Evolutionary conservation across 2,888 invertebrate species (phyloP), one percentile per base, ranked within the genome.

Genomic region (Brachynemurus nebulosus): DNA sequence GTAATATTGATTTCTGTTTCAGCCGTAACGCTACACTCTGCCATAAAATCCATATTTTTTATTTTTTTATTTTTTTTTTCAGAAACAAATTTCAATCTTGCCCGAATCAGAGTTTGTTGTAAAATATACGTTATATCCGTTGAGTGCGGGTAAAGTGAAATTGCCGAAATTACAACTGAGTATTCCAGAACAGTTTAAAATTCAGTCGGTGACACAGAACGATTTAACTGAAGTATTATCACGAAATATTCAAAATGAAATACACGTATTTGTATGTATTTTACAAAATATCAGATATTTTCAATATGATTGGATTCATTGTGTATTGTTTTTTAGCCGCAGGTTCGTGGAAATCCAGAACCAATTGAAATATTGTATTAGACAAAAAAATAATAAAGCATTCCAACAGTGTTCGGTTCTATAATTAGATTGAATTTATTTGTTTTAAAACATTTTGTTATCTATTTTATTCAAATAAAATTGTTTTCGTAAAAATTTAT

Each of bases 61-160:
- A 39, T 14, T 23, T 1, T 27, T 12, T 27, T 14, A 11, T 33
- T 46, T 37, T 47, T 44, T 48, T 19, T 59, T 59, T 46, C 49
- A 64, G 63, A 59, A 71, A 51, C 66, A 68, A 27, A 64, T 74
- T 14, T 72, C 71, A 12, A 64, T 76, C 44, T 67, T 80, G 39
- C 82, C 83, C 0, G 70, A 71, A 47, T 74, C 72, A 27, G 68
- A 65, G 46, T 70, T 74, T 47, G 71, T 71, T 47, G 59, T 84
- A 27, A 72, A 76, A 53, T 90, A 86, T 69, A 86, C 86, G 58
- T 69, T 90, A 47, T 82, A 86, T 54, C 89, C 90, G 1, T 65
- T 86, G 52, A 69, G 79, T 39, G 72, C 84, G 8, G 86, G 86
- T 3, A 76, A 76, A 59, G 78, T 83, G n/a, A 68, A 71, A 2